These are phyloP conservation scores for Dicerorhinus sumatrensis DNA, from an alignment of 2,113 vertebrate genomes.

Conservation along the genomic window DNA sequence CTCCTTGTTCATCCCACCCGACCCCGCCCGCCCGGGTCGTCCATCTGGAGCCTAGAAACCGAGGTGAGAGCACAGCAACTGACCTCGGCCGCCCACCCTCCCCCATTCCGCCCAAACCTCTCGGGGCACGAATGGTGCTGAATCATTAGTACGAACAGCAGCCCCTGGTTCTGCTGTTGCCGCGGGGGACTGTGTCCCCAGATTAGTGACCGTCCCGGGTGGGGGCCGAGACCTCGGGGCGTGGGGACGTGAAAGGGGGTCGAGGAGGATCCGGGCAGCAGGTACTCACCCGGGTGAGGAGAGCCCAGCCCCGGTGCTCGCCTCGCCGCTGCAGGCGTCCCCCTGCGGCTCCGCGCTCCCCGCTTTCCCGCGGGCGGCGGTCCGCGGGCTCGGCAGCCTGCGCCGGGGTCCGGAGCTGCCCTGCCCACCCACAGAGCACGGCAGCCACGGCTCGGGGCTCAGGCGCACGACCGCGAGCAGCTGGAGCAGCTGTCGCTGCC, in stretches of 20 bases:
- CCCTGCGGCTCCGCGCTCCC: neutral
- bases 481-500: conserved; percentile 69
- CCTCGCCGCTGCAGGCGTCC: neutral
- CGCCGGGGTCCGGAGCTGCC: neutral
- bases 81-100: neutral
- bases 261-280: neutral
- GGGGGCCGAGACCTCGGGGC: neutral
- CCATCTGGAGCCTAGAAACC: neutral
- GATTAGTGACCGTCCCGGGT: neutral
- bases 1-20: neutral
- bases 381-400: neutral
- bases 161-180: neutral
- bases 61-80: neutral
- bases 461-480: conserved; percentile 62
- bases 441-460: conserved; percentile 48
- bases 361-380: neutral
- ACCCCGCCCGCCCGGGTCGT: neutral
- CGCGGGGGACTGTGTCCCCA: neutral
- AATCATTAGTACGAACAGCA: conserved; percentile 64
- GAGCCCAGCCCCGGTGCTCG: neutral
- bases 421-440: conserved; percentile 39
- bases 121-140: conserved; percentile 65
- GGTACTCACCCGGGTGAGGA: conserved; percentile 72
- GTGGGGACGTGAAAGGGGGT: neutral
- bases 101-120: conserved; percentile 33